Evolutionary conservation across 2,888 invertebrate genomes (phyloP), one percentile per base, ranked within the genome.

Genomic region (Clostera curtula): DNA sequence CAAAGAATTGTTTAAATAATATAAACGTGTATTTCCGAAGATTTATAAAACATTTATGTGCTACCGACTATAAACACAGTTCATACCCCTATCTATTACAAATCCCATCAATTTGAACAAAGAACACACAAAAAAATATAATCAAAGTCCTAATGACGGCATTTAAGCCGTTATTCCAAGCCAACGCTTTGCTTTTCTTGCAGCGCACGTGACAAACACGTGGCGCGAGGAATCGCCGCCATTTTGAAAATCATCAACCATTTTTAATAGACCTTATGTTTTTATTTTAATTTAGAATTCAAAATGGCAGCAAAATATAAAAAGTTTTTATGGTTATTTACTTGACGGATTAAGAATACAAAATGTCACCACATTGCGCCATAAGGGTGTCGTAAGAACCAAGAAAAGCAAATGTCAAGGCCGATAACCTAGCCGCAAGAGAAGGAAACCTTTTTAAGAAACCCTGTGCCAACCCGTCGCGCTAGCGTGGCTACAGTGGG

Each of bases 101-200:
- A 69, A 74, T 63, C 67, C 69, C 55, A 64, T 70, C 50, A 56
- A 52, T 47, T 51, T 61, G 66, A 67, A 75, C 65, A 75, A 67
- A 56, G 39, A 43, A n/a, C n/a, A 42, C 41, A 48, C 39, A 47
- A 55, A 64, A 64, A 67, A 67, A 63, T 49, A 66, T 71, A 69
- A 73, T 70, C 70, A 68, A 68, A 65, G 63, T 65, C 49, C 55
- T 79, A 80, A 82, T 82, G 70, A 77, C 56, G 62, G 64, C 65
- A 73, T 80, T 82, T 76, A 77, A 58, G 64, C 56, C 67, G 71
- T 77, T 72, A 77, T 82, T 80, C 66, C 73, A 40, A 62, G 60
- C 67, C 62, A 57, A 76, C 82, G 79, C 80, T 73, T 66, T 67
- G 70, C 65, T 71, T 74, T 71, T 60, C 70, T 72, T 67, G 53